phyloP scores from a whole-genome alignment of 2,797 vertebrate genomes.

The Simalia tracyae region DNA sequence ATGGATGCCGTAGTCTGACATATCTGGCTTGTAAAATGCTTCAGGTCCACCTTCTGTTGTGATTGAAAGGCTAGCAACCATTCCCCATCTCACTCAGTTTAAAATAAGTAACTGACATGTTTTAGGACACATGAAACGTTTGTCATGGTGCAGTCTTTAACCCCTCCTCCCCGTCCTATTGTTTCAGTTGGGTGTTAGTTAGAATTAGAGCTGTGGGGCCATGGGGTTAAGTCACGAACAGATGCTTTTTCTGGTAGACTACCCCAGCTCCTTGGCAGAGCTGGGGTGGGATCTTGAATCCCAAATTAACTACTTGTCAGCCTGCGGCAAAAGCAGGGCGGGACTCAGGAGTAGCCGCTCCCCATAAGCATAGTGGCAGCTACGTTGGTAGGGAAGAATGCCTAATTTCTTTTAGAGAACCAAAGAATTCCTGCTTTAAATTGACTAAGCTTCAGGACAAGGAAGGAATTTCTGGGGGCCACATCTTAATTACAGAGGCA shows the following conservation, averaged over 20 bases:
- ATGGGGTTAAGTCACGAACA: constrained; percentile 71
- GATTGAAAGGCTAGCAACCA: constrained; percentile 12
- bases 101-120: constrained; percentile 58
- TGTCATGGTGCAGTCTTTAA: constrained; percentile 59
- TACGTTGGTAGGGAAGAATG: constrained; percentile 55
- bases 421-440: constrained; percentile 23
- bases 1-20: not conserved
- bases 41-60: not conserved
- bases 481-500: not conserved
- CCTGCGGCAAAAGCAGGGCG: not conserved
- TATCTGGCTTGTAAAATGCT: not conserved
- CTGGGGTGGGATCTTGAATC: constrained; percentile 9
- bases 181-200: constrained; percentile 68
- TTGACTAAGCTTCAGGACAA: too few relatives aligned
- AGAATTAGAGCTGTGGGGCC: constrained; percentile 64
- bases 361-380: constrained; percentile 7
- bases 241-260: constrained; percentile 66
- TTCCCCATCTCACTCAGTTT: constrained; percentile 31
- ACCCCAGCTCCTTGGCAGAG: constrained; percentile 5
- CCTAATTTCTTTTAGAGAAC: constrained; percentile 51
- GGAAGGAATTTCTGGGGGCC: not conserved
- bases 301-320: constrained; percentile 14
- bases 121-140: constrained; percentile 57
- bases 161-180: constrained; percentile 48
- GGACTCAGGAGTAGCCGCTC: not conserved